Conservation (phyloP, 2,888 invertebrate genomes). For the Ophioninae sp. region DNA sequence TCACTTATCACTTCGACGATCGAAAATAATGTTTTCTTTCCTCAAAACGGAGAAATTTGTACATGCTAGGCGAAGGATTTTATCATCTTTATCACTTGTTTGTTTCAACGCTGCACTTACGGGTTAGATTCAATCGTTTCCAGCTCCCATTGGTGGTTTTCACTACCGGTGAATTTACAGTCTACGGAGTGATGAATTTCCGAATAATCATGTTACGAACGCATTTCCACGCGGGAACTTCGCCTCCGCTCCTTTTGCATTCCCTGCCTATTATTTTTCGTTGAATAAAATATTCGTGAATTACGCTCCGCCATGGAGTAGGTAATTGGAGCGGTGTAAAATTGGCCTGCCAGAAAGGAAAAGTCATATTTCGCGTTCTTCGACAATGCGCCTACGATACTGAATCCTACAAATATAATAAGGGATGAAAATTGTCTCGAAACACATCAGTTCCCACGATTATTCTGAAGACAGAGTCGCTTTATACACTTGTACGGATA, state of each 20-base stretch:
- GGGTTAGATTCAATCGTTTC: no score
- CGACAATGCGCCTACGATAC: background rate
- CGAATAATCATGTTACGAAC: background rate
- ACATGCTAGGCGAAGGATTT: no score
- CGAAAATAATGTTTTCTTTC: no score
- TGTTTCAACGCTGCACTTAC: no score
- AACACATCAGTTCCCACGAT: background rate
- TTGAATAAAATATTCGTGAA: constrained; percentile 12
- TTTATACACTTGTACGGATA: background rate
- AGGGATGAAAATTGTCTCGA: background rate
- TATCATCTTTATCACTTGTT: no score
- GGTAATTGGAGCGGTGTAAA: background rate
- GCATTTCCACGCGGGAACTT: background rate
- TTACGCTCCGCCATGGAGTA: background rate
- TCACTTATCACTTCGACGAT: no score
- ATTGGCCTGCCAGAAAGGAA: background rate
- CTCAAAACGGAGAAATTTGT: no score
- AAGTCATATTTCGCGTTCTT: background rate
- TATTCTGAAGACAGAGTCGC: background rate
- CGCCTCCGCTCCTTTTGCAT: background rate
- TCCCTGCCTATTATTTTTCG: background rate
- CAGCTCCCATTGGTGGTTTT: background rate
- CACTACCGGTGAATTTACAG: background rate
- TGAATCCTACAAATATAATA: background rate
- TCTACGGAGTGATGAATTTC: background rate